phyloP scores from a whole-genome alignment of 2,888 invertebrate genomes.

The Alloscopus bannaensis region DNA sequence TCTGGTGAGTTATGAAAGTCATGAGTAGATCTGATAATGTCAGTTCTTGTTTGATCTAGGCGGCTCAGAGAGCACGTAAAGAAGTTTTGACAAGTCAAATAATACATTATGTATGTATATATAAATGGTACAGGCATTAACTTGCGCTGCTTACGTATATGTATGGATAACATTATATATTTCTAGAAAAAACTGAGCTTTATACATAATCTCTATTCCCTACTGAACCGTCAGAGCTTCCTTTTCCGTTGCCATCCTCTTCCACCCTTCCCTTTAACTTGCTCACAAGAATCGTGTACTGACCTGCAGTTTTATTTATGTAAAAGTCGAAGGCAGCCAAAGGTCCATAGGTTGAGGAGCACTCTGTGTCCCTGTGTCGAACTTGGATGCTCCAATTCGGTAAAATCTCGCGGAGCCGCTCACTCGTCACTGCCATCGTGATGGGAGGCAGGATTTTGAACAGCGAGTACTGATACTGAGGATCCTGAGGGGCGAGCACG shows the following conservation, averaged over 20 bases:
- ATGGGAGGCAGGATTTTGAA: slow-evolving; percentile 83
- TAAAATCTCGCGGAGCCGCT: slow-evolving; percentile 76
- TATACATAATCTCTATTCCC: no score
- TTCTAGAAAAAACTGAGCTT: no score
- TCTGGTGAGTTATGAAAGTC: slow-evolving; percentile 28
- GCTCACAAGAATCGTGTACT: no score
- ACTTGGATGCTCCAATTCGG: slow-evolving; percentile 84
- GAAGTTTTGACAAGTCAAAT: slow-evolving; percentile 45
- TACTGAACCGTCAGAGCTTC: no score
- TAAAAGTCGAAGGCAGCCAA: slow-evolving; percentile 87
- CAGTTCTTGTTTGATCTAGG: slow-evolving; percentile 47
- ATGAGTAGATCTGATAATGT: slow-evolving; percentile 49
- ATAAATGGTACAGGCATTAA: no score
- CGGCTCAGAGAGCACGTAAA: slow-evolving; percentile 49
- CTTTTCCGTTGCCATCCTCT: no score
- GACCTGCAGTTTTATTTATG: slow-evolving; percentile 82
- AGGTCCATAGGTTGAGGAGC: slow-evolving; percentile 86
- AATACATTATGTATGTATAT: slow-evolving; percentile 10
- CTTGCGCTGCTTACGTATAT: no score
- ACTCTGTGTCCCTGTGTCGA: slow-evolving; percentile 84
- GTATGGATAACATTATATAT: no score
- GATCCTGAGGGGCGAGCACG: slow-evolving; percentile 81
- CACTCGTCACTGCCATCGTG: slow-evolving; percentile 80
- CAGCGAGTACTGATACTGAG: slow-evolving; percentile 80
- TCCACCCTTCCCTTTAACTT: no score